Percentiles rank a stretch among this genome's conserved stretches.
These are phyloP conservation scores for Amphiprion ocellaris DNA, from an alignment of 2,113 vertebrate species.

Conservation along the genomic window DNA sequence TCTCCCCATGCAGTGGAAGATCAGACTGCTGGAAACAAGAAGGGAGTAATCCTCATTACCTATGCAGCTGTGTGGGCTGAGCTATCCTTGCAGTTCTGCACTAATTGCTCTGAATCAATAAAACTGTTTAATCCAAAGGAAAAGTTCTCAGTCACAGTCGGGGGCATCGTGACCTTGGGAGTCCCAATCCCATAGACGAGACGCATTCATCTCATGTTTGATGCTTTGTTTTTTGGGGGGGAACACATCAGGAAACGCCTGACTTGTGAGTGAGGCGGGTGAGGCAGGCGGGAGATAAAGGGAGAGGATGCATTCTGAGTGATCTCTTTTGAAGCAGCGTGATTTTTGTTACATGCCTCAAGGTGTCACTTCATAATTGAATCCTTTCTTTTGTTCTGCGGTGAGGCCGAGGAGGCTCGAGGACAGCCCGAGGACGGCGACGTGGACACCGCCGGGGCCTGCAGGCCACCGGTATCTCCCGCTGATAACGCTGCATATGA, in stretches of 20 bases:
- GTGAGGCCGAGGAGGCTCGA: conserved; percentile 34
- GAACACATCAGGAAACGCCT: conserved; percentile 4
- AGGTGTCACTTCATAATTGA: conserved; percentile 67
- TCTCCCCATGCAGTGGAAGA: conserved; percentile 12
- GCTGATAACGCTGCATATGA: conserved; percentile 31
- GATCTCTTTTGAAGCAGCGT: conserved; percentile 50
- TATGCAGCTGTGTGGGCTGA: conserved; percentile 52
- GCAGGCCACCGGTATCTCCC: not conserved
- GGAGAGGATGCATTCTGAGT: conserved; percentile 18
- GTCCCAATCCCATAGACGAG: not conserved
- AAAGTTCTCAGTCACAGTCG: conserved; percentile 49
- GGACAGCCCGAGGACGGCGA: conserved; percentile 34
- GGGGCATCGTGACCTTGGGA: conserved; percentile 42
- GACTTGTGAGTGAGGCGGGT: conserved; percentile 15
- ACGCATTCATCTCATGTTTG: conserved; percentile 11
- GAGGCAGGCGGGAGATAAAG: conserved; percentile 44
- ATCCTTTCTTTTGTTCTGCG: conserved; percentile 57
- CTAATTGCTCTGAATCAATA: conserved; percentile 71
- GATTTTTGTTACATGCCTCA: conserved; percentile 48
- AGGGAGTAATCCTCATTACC: conserved; percentile 40
- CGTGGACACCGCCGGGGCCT: conserved; percentile 28
- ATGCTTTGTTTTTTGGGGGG: not conserved
- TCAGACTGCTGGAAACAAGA: conserved; percentile 38
- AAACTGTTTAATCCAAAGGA: conserved; percentile 49
- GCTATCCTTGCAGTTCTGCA: conserved; percentile 52